Conservation (phyloP, 2,888 invertebrate species). For the Torymus auratus region DNA sequence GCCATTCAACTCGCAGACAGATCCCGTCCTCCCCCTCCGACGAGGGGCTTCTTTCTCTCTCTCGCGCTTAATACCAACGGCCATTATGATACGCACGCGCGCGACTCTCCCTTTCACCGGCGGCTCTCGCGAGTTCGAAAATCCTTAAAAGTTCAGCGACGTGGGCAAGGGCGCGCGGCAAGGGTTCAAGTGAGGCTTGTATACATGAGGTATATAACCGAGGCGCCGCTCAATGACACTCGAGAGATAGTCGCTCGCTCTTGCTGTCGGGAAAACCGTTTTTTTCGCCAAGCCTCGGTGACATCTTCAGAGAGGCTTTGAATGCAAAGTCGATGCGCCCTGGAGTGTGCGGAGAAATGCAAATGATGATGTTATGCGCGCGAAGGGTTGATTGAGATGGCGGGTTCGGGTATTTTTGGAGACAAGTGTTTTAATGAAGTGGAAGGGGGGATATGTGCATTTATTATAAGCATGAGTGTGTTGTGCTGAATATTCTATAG, state of each 20-base stretch:
- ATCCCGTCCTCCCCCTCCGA: background rate
- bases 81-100: constrained; percentile 42
- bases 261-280: no score
- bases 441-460: no score
- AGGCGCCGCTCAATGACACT: background rate
- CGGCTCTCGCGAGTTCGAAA: constrained; percentile 1
- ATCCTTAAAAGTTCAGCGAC: background rate
- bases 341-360: no score
- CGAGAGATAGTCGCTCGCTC: background rate
- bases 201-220: background rate
- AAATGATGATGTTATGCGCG: no score
- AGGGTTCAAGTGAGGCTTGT: background rate
- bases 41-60: background rate
- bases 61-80: constrained; percentile 17
- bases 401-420: no score
- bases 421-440: no score
- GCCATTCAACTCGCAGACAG: background rate
- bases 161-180: background rate
- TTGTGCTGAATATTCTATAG: no score
- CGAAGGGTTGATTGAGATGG: no score
- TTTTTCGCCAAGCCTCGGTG: no score
- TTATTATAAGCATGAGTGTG: no score
- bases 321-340: no score
- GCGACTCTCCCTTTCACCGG: constrained; percentile 34
- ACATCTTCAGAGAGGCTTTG: no score